A percentile compares a stretch with the other conserved stretches of the same genome.
phyloP scores from a whole-genome alignment of 2,888 invertebrate genomes.

The Ichneumon xanthorius region DNA sequence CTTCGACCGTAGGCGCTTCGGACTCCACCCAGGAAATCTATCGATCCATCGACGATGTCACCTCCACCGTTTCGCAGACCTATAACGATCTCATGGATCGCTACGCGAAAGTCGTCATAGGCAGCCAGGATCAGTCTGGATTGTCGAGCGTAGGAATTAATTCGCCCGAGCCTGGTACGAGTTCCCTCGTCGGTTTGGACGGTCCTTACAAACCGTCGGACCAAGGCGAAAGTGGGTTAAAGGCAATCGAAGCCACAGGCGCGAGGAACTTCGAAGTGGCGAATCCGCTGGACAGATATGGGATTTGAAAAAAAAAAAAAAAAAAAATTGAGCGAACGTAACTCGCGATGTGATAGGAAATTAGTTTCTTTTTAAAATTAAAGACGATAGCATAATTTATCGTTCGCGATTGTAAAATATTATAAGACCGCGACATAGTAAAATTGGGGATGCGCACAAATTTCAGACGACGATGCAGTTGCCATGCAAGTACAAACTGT shows the following conservation, averaged over 20 bases:
- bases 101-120: constrained; percentile 43
- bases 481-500: constrained; percentile 24
- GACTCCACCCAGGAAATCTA: constrained; percentile 73
- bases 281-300: neutral
- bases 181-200: neutral
- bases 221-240: neutral
- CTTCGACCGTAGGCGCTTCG: constrained; percentile 65
- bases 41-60: constrained; percentile 71
- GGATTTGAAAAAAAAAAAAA: no score
- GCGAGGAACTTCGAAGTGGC: neutral
- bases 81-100: constrained; percentile 61
- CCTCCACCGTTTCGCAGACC: constrained; percentile 64
- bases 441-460: no score
- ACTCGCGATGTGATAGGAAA: no score
- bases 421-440: no score
- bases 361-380: neutral
- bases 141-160: neutral
- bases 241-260: neutral
- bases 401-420: no score
- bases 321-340: no score
- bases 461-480: neutral
- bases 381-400: neutral
- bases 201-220: neutral
- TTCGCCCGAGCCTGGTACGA: constrained; percentile 3
- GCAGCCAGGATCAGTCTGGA: neutral